Percentiles rank a stretch among this genome's conserved stretches.
Evolutionary conservation across 2,888 invertebrate species (phyloP).

Genomic region (Malthinus flaveolus): DNA sequence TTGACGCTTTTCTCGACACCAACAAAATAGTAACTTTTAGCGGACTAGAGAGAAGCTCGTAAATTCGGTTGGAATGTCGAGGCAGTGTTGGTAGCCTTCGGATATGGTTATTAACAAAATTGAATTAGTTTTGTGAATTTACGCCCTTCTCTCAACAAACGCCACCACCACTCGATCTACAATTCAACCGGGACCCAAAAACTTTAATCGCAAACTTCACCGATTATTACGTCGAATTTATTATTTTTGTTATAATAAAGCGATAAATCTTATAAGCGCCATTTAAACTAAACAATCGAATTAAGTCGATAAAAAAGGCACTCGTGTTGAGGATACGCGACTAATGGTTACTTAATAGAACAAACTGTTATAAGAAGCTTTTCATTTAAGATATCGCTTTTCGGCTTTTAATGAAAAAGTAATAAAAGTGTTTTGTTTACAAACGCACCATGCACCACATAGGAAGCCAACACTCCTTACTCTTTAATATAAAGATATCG

Average conservation of each 20-base stretch:
- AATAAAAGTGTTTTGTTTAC: slow-evolving; percentile 7
- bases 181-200: slow-evolving; percentile 6
- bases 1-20: not conserved
- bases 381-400: slow-evolving; percentile 9
- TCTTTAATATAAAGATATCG: not conserved
- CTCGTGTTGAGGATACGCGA: no score
- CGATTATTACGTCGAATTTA: not conserved
- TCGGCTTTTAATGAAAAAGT: not conserved
- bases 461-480: not conserved
- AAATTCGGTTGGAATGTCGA: slow-evolving; percentile 18
- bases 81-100: slow-evolving; percentile 18
- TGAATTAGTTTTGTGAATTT: slow-evolving; percentile 25
- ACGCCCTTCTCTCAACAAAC: slow-evolving; percentile 6
- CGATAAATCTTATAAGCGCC: not conserved
- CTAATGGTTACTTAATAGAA: no score
- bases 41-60: slow-evolving; percentile 10
- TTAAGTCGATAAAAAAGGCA: no score
- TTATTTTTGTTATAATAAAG: not conserved
- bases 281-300: not conserved
- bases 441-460: not conserved
- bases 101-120: slow-evolving; percentile 22
- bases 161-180: slow-evolving; percentile 10
- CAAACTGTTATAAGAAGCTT: slow-evolving; percentile 7
- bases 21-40: not conserved
- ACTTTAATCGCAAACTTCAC: slow-evolving; percentile 12